Evolutionary conservation across 2,797 vertebrate genomes (phyloP).

Genomic region (Calcarius lapponicus): DNA sequence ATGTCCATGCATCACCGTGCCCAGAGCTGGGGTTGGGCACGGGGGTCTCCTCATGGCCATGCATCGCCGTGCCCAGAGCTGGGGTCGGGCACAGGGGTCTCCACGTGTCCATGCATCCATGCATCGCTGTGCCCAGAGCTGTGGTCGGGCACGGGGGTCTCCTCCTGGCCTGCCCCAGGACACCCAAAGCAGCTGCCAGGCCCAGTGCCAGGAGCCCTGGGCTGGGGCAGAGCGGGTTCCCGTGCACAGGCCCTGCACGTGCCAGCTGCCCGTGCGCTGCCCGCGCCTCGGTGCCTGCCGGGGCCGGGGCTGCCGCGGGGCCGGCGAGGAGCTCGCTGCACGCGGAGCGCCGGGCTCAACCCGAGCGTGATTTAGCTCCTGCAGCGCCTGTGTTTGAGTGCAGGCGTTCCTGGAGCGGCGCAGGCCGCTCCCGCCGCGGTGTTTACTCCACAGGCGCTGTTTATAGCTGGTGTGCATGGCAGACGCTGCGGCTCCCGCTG

Average conservation of each 20-base stretch:
- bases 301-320: not conserved
- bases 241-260: rapidly evolving
- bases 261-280: rapidly evolving
- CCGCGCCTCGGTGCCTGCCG: rapidly evolving
- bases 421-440: not conserved
- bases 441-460: not conserved
- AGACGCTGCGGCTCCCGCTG: not conserved
- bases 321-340: not conserved
- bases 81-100: rapidly evolving
- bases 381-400: not conserved
- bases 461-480: not conserved
- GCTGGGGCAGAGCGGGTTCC: rapidly evolving
- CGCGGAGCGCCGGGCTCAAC: not conserved
- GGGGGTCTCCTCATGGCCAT: too few relatives aligned
- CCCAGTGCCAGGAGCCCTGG: rapidly evolving
- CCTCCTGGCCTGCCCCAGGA: not conserved
- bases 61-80: too few relatives aligned
- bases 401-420: not conserved
- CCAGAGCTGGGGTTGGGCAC: too few relatives aligned
- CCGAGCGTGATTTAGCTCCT: not conserved
- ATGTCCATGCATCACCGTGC: too few relatives aligned
- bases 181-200: not conserved
- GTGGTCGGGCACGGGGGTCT: rapidly evolving
- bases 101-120: rapidly evolving
- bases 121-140: too few relatives aligned